A percentile compares a stretch with the other conserved stretches of the same genome.
Conservation (phyloP, 1,140 invertebrate species). For the Drosophila varians region DNA sequence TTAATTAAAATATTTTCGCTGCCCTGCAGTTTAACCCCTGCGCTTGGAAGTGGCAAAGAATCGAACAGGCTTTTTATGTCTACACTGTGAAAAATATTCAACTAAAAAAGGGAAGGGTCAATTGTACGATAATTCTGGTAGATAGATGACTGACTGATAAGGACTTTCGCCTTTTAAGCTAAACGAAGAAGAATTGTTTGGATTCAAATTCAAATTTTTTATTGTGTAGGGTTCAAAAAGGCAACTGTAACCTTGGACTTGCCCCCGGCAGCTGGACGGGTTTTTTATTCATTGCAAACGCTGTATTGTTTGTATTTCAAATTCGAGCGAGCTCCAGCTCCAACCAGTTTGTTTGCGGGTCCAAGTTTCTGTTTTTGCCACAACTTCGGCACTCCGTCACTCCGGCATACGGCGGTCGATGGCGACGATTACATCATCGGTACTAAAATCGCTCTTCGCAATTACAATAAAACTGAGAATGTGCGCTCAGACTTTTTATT, state of each 20-base stretch:
- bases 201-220: neutral
- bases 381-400: slow-evolving; percentile 54
- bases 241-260: slow-evolving; percentile 69
- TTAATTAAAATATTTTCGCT: slow-evolving; percentile 65
- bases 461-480: slow-evolving; percentile 69
- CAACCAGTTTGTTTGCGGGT: slow-evolving; percentile 60
- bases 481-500: slow-evolving; percentile 59
- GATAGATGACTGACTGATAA: no score
- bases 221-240: slow-evolving; percentile 4
- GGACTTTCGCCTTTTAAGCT: no score
- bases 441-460: slow-evolving; percentile 69
- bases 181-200: neutral
- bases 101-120: no score
- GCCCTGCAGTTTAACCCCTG: slow-evolving; percentile 65
- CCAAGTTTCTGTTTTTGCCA: slow-evolving; percentile 19
- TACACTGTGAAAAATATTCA: neutral
- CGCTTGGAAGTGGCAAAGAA: slow-evolving; percentile 12
- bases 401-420: slow-evolving; percentile 37
- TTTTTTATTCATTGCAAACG: slow-evolving; percentile 13
- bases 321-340: slow-evolving; percentile 44
- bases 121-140: no score
- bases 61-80: slow-evolving; percentile 15
- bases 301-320: slow-evolving; percentile 54
- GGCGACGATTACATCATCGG: slow-evolving; percentile 66
- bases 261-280: slow-evolving; percentile 36